These are phyloP conservation scores for Anomalospiza imberbis DNA, from an alignment of 2,797 vertebrate species.

Conservation along the genomic window DNA sequence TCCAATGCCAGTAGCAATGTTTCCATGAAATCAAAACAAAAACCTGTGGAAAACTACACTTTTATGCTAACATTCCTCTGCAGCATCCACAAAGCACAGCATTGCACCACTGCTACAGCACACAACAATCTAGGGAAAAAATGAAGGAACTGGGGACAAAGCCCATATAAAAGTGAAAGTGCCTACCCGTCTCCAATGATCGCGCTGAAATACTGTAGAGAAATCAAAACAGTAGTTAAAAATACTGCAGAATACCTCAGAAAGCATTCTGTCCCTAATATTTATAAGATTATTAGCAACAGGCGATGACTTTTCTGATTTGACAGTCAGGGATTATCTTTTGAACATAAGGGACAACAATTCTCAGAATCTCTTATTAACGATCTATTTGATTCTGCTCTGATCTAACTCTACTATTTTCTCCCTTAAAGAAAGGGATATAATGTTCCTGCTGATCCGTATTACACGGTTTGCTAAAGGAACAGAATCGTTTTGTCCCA, in stretches of 20 bases:
- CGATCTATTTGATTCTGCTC: background rate
- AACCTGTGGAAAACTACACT: background rate
- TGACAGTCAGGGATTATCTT: background rate
- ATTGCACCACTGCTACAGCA: conserved; percentile 26
- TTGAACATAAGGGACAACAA: background rate
- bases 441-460: background rate
- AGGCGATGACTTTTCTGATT: background rate
- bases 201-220: conserved; percentile 50
- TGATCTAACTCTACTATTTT: background rate
- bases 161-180: conserved; percentile 30
- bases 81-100: conserved; percentile 22
- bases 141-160: background rate
- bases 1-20: background rate
- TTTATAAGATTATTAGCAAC: background rate
- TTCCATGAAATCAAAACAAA: conserved; percentile 29
- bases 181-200: conserved; percentile 45
- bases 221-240: conserved; percentile 42
- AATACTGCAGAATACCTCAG: background rate
- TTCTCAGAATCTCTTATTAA: background rate
- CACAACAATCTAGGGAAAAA: background rate
- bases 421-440: background rate
- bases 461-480: background rate
- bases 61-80: background rate
- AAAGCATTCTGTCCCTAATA: background rate
- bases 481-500: background rate